A percentile compares a stretch with the other conserved stretches of the same genome.
phyloP scores from a whole-genome alignment of 2,113 vertebrate species.

The Corvus hawaiiensis region DNA sequence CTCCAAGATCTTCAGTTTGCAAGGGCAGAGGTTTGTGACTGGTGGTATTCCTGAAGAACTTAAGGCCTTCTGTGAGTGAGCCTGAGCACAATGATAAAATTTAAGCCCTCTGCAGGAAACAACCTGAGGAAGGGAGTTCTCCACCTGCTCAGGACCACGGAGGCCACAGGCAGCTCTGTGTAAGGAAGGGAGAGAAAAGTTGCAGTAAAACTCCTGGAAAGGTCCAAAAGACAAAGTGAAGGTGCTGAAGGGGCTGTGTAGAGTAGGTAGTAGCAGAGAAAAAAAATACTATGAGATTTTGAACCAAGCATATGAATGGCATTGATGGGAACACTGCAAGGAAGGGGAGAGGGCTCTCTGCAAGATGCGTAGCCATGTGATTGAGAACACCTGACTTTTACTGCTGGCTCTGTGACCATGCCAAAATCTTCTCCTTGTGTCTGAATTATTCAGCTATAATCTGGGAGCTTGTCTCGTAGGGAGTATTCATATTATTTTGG shows the following conservation, averaged over 20 bases:
- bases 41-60: background rate
- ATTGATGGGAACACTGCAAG: background rate
- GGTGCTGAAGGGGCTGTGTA: background rate
- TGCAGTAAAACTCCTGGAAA: background rate
- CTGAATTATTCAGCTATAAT: background rate
- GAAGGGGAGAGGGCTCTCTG: background rate
- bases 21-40: background rate
- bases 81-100: background rate
- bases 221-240: background rate
- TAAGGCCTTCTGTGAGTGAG: background rate
- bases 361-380: background rate
- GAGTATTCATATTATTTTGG: background rate
- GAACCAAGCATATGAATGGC: background rate
- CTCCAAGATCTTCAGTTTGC: background rate
- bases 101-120: background rate
- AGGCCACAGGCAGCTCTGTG: background rate
- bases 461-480: background rate
- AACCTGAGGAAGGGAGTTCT: background rate
- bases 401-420: background rate
- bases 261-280: background rate
- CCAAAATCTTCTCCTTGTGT: background rate
- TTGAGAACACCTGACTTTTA: background rate
- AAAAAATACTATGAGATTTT: background rate
- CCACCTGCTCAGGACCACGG: background rate
- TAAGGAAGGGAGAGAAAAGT: background rate